Base-by-base conservation (phyloP, 2,797 vertebrate genomes). In the Oreochromis grahami region DNA sequence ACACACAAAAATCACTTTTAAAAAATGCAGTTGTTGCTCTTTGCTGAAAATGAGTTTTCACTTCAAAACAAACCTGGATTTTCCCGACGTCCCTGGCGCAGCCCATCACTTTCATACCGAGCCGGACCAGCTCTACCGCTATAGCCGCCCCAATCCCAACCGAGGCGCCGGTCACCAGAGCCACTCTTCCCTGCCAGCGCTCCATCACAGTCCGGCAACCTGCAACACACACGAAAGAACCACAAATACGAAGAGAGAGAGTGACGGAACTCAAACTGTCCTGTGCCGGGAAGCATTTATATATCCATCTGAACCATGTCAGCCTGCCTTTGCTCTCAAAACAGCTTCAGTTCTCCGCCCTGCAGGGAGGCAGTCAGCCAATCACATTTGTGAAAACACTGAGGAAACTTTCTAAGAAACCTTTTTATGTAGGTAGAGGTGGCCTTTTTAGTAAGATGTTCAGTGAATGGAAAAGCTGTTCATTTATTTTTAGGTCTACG, bases 131-230 rank as follows among this genome's bases (percentile, higher is more conserved):
- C n/a, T 52, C 51, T 2, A 52, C 51, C 0, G n/a, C 51, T 52
- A 21, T 0, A 1, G n/a, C n/a, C 51, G n/a, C 51, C 51, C 51
- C 51, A 52, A 98, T 93, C 65, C 97, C 97, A 48, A 94, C 96
- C 9, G 97, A 98, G 19, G 97, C 97, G 32, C 97, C 97, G 11
- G 97, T 98, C 84, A 98, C 97, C 77, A 98, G 92, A 13, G 97
- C 97, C 81, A 97, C 95, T 70, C 97, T 96, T 58, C 94, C 96
- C 81, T 77, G 91, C 97, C 97, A 98, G 85, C 97, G 96, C 88
- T 98, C 95, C 97, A 98, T 98, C 84, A 63, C 80, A 11, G 15
- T 55, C 8, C 11, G 9, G n/a, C n/a, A 52, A 52, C n/a, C 21
- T 52, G 4, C 41, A 41, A 7, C n/a, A 24, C 11, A 34, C 6